Evolutionary conservation across 2,113 vertebrate genomes (phyloP).

Genomic region (Ornithorhynchus anatinus): DNA sequence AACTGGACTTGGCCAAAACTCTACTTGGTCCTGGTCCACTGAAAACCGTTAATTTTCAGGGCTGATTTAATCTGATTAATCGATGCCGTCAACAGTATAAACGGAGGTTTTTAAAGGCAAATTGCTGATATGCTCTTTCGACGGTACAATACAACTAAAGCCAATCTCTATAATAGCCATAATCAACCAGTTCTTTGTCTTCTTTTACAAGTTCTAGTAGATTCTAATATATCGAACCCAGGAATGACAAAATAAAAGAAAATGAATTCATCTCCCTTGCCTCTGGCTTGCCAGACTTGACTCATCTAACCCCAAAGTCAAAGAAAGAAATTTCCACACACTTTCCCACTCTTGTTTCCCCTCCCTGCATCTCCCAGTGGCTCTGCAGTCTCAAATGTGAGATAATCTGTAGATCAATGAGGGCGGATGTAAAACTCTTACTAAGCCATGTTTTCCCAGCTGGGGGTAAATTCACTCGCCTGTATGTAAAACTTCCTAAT

Average conservation of each 20-base stretch:
- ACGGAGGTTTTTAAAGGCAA: no score
- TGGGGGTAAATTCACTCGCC: constrained; percentile 89
- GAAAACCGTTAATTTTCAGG: no score
- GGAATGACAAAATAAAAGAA: constrained; percentile 11
- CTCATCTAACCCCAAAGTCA: constrained; percentile 67
- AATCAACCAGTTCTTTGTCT: constrained; percentile 24
- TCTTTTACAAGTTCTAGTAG: constrained; percentile 28
- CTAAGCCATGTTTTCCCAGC: constrained; percentile 89
- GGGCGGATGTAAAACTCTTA: constrained; percentile 88
- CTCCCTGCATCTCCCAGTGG: constrained; percentile 72
- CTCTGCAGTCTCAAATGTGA: constrained; percentile 80
- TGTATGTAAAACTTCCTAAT: constrained; percentile 83
- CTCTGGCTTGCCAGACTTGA: constrained; percentile 62
- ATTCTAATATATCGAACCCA: constrained; percentile 37
- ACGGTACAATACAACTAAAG: constrained; percentile 6
- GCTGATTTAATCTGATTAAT: no score
- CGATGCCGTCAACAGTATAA: no score
- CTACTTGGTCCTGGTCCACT: no score
- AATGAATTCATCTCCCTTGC: constrained; percentile 53
- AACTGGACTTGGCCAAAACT: no score
- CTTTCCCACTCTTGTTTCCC: constrained; percentile 84
- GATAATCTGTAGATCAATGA: constrained; percentile 95
- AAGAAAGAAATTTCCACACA: constrained; percentile 71
- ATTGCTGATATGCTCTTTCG: constrained; percentile 18
- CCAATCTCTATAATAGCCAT: constrained; percentile 5